Conservation (phyloP, 2,797 vertebrate genomes). For the Thamnophis elegans region DNA sequence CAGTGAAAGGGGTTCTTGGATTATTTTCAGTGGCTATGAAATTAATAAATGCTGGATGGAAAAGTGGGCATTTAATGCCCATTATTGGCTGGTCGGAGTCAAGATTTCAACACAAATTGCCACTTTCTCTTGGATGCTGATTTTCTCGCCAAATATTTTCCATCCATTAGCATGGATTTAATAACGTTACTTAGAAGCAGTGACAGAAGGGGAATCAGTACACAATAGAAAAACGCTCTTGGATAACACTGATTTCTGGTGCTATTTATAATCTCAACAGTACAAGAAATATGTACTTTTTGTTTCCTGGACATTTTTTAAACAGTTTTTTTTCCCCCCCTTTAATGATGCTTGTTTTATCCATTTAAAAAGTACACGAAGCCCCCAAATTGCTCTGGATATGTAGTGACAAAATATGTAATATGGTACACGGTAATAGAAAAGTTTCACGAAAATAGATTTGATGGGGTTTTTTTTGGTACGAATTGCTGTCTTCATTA, state of each 20-base stretch:
- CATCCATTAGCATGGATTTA: background rate
- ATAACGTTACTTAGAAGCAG: background rate
- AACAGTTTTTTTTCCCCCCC: background rate
- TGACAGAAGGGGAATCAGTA: background rate
- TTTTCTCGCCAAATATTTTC: background rate
- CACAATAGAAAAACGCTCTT: background rate
- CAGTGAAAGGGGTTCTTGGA: background rate
- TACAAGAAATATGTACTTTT: background rate
- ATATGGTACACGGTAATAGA: background rate
- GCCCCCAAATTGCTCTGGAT: background rate
- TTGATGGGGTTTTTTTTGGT: background rate
- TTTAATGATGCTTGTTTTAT: background rate
- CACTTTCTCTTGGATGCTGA: background rate
- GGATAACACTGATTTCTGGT: background rate
- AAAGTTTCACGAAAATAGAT: background rate
- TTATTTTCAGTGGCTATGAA: background rate
- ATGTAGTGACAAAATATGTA: background rate
- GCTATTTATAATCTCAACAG: background rate
- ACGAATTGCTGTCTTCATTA: background rate
- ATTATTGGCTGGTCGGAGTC: background rate
- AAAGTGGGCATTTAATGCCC: background rate
- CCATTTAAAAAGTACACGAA: background rate
- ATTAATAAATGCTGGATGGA: background rate
- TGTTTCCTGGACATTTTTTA: background rate
- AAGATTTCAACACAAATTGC: background rate